These are phyloP conservation scores for Ptiloglossa arizonensis DNA, from an alignment of 1,140 invertebrate species.

Conservation along the genomic window DNA sequence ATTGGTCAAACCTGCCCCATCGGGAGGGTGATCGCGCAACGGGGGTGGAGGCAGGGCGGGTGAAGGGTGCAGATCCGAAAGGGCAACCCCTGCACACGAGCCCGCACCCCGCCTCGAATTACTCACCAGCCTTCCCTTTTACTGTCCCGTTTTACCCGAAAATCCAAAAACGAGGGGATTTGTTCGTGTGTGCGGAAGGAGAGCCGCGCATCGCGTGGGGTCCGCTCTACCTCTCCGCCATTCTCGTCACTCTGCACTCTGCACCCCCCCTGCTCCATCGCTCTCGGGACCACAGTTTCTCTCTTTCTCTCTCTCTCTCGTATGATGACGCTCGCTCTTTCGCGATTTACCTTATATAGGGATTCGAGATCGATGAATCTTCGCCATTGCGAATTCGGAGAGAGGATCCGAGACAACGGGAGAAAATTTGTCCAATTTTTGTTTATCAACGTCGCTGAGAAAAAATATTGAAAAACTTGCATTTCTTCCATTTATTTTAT, in stretches of 20 bases:
- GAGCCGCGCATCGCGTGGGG: conserved; percentile 53
- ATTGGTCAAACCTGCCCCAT: conserved; percentile 62
- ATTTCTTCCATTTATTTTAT: no score
- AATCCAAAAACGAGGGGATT: conserved; percentile 67
- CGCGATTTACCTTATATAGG: conserved; percentile 40
- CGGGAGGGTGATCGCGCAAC: conserved; percentile 48
- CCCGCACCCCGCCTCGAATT: conserved; percentile 62
- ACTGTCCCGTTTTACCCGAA: conserved; percentile 65
- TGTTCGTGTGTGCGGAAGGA: conserved; percentile 57
- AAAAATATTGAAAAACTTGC: no score
- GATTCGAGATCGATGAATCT: conserved; percentile 42
- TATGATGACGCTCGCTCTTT: conserved; percentile 13
- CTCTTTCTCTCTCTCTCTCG: conserved; percentile 28
- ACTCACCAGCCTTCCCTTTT: conserved; percentile 66
- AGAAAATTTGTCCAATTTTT: no score
- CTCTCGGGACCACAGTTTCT: conserved; percentile 33
- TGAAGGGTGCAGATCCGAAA: conserved; percentile 52
- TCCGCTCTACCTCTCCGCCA: conserved; percentile 30
- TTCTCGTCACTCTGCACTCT: conserved; percentile 9
- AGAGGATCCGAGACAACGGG: no score
- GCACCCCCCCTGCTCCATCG: conserved; percentile 38
- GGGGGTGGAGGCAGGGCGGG: conserved; percentile 47
- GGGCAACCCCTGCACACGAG: conserved; percentile 47
- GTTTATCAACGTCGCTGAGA: no score
- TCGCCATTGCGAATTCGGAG: no score